Evolutionary conservation across 2,797 vertebrate species (phyloP).

Genomic region (Setipinna tenuifilis): DNA sequence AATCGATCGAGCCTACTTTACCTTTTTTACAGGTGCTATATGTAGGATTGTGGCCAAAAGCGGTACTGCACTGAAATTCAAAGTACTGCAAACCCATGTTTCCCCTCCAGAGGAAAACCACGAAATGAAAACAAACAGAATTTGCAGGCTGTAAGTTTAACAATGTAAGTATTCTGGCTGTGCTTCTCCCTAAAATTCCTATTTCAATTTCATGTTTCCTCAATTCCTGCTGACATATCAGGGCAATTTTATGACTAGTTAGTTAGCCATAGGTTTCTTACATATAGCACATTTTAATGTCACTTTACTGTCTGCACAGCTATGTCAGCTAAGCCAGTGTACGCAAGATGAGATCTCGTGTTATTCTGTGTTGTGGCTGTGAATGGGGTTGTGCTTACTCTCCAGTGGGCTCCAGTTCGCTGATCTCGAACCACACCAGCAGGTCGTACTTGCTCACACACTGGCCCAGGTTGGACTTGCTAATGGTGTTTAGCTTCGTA

Average conservation of each 20-base stretch:
- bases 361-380: not conserved
- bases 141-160: too few relatives aligned
- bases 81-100: too few relatives aligned
- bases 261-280: too few relatives aligned
- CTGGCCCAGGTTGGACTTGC: slow-evolving; percentile 92
- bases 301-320: not conserved
- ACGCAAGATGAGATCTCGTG: not conserved
- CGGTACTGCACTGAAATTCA: too few relatives aligned
- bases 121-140: too few relatives aligned
- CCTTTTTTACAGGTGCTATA: too few relatives aligned
- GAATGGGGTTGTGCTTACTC: slow-evolving; percentile 83
- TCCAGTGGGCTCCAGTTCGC: slow-evolving; percentile 97
- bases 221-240: too few relatives aligned
- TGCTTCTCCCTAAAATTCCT: too few relatives aligned
- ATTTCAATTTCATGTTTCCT: not conserved
- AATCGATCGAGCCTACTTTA: too few relatives aligned
- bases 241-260: too few relatives aligned
- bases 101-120: not conserved
- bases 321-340: not conserved
- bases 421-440: slow-evolving; percentile 99
- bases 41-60: too few relatives aligned
- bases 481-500: slow-evolving; percentile 93
- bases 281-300: not conserved
- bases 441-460: slow-evolving; percentile 98
- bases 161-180: too few relatives aligned